Percentiles rank a stretch among this genome's conserved stretches.
Conservation (phyloP, 2,113 vertebrate genomes). For the Lamprologus sp. region DNA sequence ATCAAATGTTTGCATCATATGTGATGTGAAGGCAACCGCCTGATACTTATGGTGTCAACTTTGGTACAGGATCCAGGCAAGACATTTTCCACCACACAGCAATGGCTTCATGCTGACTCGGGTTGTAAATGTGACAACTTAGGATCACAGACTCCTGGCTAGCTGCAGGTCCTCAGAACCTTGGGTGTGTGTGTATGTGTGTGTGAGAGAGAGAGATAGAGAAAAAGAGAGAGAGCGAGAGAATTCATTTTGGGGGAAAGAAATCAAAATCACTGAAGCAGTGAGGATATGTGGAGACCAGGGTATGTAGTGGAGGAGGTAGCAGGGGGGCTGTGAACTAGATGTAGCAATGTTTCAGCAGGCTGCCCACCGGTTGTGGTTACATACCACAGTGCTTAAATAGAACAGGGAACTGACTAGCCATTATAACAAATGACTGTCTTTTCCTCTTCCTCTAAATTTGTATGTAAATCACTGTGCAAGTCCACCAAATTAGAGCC, state of each 20-base stretch:
- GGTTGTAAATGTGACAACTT: background rate
- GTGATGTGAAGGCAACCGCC: background rate
- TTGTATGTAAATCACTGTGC: background rate
- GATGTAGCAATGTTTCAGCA: background rate
- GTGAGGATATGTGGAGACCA: background rate
- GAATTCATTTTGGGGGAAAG: background rate
- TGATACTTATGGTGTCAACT: background rate
- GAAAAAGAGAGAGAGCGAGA: background rate
- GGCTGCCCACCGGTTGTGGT: background rate
- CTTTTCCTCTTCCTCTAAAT: background rate
- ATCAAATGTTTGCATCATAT: background rate
- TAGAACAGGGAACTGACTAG: background rate
- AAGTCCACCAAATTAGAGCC: background rate
- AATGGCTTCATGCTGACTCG: background rate
- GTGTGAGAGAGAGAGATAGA: fast-evolving
- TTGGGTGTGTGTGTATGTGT: background rate
- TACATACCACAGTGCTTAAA: background rate
- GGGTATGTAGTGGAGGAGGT: background rate
- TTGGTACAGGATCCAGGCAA: background rate
- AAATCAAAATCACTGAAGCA: background rate
- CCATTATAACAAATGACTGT: background rate
- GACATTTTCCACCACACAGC: background rate
- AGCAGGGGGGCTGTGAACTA: background rate
- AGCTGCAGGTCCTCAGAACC: background rate
- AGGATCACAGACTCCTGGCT: background rate